Evolutionary conservation across 2,113 vertebrate genomes (phyloP), one percentile per base, ranked within the genome.

Genomic region (Rhea pennata): DNA sequence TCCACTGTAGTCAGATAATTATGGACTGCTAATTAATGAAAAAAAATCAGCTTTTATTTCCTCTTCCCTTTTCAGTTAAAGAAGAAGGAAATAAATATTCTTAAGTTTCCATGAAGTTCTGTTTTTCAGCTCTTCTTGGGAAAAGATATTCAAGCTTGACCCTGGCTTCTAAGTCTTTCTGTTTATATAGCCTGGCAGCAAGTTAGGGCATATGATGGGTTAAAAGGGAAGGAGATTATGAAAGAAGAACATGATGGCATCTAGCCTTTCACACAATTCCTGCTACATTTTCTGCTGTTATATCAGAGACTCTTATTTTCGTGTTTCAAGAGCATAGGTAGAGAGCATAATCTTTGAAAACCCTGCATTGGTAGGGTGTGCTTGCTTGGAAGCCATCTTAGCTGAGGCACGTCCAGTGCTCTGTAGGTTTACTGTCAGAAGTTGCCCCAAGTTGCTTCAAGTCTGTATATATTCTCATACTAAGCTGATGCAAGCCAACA

Each of bases 31-130:
- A 84, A 88, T 76, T 66, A 81, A 87, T 36, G 53, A n/a, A 86
- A 50, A 48, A 88, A 54, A 44, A 91, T 81, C 39, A 71, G 76
- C 53, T 90, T 95, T 93, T 72, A 46, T 69, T 91, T 90, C 62
- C 16, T 80, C 7, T 65, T 54, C 22, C 66, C 54, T 80, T 88
- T 89, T 83, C 33, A 70, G 31, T 65, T 89, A 64, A 76, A 64
- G 58, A 31, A 88, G 56, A 61, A 79, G 78, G 75, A 93, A 89
- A 88, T 3, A 88, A 88, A 76, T 65, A 87, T 50, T 84, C 1
- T 0, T 33, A 79, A 62, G 6, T 87, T 84, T 88, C 67, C 76
- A 81, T 91, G 58, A 74, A 42, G 36, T 17, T 1, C 46, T 91
- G 24, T n/a, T 71, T 59, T 84, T 87, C 46, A 46, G 31, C 71